Evolutionary conservation across 2,113 vertebrate genomes (phyloP).

Genomic region (Hepsetus odoe): DNA sequence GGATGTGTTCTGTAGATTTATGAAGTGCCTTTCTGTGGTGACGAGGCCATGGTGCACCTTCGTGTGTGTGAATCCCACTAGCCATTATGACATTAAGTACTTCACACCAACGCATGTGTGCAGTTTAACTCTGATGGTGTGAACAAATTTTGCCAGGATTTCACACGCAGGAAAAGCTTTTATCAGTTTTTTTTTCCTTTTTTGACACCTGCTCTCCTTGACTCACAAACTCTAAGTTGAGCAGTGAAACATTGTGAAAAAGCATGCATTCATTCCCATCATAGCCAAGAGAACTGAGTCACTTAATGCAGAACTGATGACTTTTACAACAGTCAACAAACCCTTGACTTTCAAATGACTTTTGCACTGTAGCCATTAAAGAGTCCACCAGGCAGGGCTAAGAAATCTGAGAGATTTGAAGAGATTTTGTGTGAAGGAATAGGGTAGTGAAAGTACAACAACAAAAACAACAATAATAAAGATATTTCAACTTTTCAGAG

Average conservation of each 20-base stretch:
- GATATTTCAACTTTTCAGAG: too few relatives aligned
- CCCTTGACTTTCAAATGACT: slow-evolving; percentile 3
- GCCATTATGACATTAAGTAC: slow-evolving; percentile 55
- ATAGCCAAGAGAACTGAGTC: not conserved
- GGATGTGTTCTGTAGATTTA: slow-evolving; percentile 45
- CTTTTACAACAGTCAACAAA: not conserved
- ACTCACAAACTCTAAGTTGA: not conserved
- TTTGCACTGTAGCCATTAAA: not conserved
- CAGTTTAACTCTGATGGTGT: slow-evolving; percentile 74
- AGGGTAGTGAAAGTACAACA: too few relatives aligned
- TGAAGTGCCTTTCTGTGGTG: slow-evolving; percentile 33
- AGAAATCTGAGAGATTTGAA: not conserved
- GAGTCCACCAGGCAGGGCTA: not conserved
- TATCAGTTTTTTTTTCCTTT: slow-evolving; percentile 67
- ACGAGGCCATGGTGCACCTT: not conserved
- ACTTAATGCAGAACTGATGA: not conserved
- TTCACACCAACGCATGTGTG: slow-evolving; percentile 65
- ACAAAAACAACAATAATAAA: too few relatives aligned
- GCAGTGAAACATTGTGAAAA: not conserved
- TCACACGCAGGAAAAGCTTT: slow-evolving; percentile 80
- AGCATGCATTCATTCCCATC: not conserved
- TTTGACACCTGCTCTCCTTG: slow-evolving; percentile 10
- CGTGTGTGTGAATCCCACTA: slow-evolving; percentile 41
- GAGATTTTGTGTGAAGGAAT: too few relatives aligned
- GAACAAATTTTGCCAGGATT: slow-evolving; percentile 76